These are phyloP conservation scores for Oxyura jamaicensis DNA, from an alignment of 2,113 vertebrate species.

Conservation along the genomic window DNA sequence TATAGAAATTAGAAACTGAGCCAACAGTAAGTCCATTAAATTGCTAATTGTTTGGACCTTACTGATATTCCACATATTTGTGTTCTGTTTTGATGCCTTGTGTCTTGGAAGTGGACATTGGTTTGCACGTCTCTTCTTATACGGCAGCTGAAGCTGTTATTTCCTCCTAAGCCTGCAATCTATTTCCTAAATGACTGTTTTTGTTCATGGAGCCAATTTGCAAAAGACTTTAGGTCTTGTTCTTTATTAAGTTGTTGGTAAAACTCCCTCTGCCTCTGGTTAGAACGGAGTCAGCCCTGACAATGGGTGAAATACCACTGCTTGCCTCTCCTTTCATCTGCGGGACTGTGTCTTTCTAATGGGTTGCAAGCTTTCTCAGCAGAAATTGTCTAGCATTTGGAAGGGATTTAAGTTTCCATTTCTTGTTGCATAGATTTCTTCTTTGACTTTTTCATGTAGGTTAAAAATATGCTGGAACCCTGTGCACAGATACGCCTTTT, in stretches of 20 bases:
- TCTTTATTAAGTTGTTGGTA: background rate
- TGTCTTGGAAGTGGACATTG: background rate
- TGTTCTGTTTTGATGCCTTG: background rate
- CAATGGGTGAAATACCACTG: background rate
- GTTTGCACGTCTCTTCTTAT: background rate
- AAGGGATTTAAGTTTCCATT: conserved; percentile 51
- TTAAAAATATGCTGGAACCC: conserved; percentile 39
- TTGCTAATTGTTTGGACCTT: background rate
- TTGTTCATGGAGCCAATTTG: background rate
- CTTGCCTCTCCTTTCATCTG: background rate
- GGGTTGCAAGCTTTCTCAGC: background rate
- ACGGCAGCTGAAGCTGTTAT: background rate
- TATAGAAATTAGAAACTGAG: background rate
- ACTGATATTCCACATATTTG: background rate
- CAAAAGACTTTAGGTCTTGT: background rate
- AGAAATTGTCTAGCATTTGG: background rate
- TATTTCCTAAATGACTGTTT: background rate
- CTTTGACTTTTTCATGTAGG: conserved; percentile 12
- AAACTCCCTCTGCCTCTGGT: conserved; percentile 1
- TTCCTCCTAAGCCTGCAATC: background rate
- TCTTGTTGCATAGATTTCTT: conserved; percentile 37
- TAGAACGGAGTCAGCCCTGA: background rate
- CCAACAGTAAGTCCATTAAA: too few species aligned
- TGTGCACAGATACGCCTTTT: background rate
- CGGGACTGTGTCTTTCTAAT: background rate